Evolutionary conservation across 1,140 invertebrate species (phyloP), one percentile per base, ranked within the genome.

Genomic region (Ylistrum balloti): DNA sequence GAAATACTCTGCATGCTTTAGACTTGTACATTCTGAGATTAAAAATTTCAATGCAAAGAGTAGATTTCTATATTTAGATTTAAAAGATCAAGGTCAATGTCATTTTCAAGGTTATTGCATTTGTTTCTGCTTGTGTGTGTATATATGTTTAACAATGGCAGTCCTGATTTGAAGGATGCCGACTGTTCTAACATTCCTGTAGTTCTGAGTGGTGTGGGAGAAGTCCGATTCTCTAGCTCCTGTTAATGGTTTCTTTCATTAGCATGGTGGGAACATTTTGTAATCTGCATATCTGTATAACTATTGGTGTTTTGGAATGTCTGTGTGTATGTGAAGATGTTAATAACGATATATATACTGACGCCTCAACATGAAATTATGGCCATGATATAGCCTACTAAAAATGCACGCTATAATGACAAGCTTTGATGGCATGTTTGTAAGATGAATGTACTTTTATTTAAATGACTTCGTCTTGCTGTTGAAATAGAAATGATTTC

Each of bases 11-110:
- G 56, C 56, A 74, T 74, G 56, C 15, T 74, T 74, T n/a, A 28
- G 56, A 74, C 1, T 28, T 5, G 22, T 28, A n/a, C n/a, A 17
- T n/a, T 74, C n/a, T 74, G n/a, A 7, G 28, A 74, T 56, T 5
- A 74, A 74, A 74, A 1, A 28, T 28, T 74, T 28, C 28, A 5
- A 28, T 38, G 11, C n/a, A 74, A 74, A 74, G n/a, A 74, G 56
- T 74, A 74, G 3, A n/a, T 74, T 74, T 74, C 56, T 74, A 74
- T 74, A 74, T 74, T 74, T 74, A 74, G 56, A 28, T 74, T 74
- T 28, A 7, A 74, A 74, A 74, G 22, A 74, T 74, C 56, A 74
- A 74, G 22, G 56, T 74, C 56, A 74, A 74, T 9, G 22, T 74
- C 56, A 74, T 74, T 74, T 74, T 74, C 56, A 74, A 74, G 56